Percentiles rank a stretch among this genome's conserved stretches.
phyloP scores from a whole-genome alignment of 2,113 vertebrate species.

The Falcunculus frontatus region DNA sequence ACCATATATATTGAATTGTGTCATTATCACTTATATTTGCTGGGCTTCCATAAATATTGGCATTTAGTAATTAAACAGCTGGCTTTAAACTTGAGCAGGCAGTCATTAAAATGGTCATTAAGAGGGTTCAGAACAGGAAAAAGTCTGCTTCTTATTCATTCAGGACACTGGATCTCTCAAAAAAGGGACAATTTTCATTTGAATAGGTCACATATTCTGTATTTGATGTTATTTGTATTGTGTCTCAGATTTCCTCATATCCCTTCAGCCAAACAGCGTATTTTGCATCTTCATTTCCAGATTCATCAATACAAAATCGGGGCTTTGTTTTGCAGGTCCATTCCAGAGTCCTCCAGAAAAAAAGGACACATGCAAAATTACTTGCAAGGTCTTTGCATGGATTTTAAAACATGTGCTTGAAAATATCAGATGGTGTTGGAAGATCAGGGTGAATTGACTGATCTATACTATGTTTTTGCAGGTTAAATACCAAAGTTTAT shows the following conservation, averaged over 20 bases:
- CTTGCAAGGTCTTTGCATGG: neutral
- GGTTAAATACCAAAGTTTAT: neutral
- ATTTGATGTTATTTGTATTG: neutral
- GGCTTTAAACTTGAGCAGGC: neutral
- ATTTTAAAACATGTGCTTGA: neutral
- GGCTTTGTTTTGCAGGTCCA: neutral
- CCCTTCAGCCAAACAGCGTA: neutral
- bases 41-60: neutral
- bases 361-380: neutral
- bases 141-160: neutral
- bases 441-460: neutral
- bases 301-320: fast-evolving
- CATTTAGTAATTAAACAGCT: neutral
- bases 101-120: neutral
- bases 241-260: neutral
- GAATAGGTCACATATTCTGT: neutral
- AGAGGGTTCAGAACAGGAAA: neutral
- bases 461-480: neutral
- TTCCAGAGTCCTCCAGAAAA: neutral
- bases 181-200: neutral
- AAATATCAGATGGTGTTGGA: neutral
- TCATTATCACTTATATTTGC: neutral
- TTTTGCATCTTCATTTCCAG: neutral
- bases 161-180: neutral
- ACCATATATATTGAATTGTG: neutral